Evolutionary conservation across 1,140 invertebrate genomes (phyloP).

Genomic region (Pemphigus obesinymphae): DNA sequence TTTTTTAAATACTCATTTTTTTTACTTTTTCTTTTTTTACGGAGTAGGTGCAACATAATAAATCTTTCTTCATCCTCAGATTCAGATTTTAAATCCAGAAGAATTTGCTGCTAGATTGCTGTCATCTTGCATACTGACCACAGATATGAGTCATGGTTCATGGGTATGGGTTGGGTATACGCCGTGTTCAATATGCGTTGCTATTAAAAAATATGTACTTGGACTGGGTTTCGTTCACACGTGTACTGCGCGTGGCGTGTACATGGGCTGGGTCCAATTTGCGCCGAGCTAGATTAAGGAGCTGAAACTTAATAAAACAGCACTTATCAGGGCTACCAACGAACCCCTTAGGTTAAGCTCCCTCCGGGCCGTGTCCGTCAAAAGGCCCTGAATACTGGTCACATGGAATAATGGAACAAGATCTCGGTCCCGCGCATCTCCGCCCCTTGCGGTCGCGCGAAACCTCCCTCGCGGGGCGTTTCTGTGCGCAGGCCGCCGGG

Average conservation of each 20-base stretch:
- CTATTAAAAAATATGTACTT: too few relatives aligned
- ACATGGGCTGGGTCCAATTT: too few relatives aligned
- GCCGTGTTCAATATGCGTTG: too few relatives aligned
- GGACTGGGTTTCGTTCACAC: too few relatives aligned
- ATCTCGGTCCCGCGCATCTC: constrained; percentile 67
- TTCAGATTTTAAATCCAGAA: not conserved
- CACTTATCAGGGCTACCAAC: too few relatives aligned
- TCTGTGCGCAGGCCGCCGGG: constrained; percentile 50
- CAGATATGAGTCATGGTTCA: too few relatives aligned
- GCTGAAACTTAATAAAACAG: too few relatives aligned
- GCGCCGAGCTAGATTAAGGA: too few relatives aligned
- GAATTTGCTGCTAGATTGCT: not conserved
- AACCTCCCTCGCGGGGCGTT: constrained; percentile 45
- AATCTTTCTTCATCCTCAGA: not conserved
- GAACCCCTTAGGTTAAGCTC: too few relatives aligned
- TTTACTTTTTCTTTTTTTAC: constrained; percentile 1
- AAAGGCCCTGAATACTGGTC: constrained; percentile 61
- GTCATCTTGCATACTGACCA: not conserved
- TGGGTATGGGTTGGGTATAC: too few relatives aligned
- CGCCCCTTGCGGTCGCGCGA: constrained; percentile 48
- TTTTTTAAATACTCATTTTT: not conserved
- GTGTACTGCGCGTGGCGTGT: too few relatives aligned
- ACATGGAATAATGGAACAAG: constrained; percentile 80
- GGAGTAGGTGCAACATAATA: not conserved
- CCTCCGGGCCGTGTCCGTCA: too few relatives aligned